Evolutionary conservation across 2,888 invertebrate genomes (phyloP).

Genomic region (Neoscelio sp.): DNA sequence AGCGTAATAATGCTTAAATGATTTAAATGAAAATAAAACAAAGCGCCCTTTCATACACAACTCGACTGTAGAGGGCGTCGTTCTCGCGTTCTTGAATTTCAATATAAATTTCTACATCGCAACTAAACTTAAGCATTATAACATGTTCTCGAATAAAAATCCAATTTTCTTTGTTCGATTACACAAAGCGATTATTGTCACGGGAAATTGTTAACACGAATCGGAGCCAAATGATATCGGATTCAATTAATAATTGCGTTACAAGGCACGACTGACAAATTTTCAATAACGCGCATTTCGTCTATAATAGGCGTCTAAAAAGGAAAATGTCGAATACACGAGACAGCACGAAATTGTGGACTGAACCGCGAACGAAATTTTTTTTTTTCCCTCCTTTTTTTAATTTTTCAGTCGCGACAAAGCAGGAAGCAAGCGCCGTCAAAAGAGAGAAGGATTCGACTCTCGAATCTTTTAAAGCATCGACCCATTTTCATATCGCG

Average conservation of each 20-base stretch:
- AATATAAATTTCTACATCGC: constrained; percentile 47
- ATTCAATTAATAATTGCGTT: constrained; percentile 41
- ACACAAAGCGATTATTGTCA: constrained; percentile 46
- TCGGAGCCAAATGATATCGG: constrained; percentile 41
- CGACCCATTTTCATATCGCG: constrained; percentile 61
- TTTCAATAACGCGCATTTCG: constrained; percentile 41
- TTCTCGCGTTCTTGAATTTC: constrained; percentile 38
- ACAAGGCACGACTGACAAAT: constrained; percentile 23
- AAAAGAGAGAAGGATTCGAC: constrained; percentile 30
- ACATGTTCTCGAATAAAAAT: constrained; percentile 49
- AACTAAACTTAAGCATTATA: constrained; percentile 51
- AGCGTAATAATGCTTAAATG: too few relatives aligned
- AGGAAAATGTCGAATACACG: constrained; percentile 4
- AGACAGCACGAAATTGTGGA: neutral
- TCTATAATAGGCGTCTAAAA: constrained; percentile 8
- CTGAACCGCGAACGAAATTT: constrained; percentile 17
- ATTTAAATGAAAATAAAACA: too few relatives aligned
- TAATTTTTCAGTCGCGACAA: constrained; percentile 13
- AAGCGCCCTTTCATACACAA: too few relatives aligned
- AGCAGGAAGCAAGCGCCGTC: constrained; percentile 7
- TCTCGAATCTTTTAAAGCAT: constrained; percentile 43
- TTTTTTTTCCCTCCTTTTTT: too few relatives aligned
- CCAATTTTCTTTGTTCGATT: constrained; percentile 57
- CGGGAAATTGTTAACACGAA: constrained; percentile 2
- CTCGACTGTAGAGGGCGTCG: constrained; percentile 47